Base-by-base conservation (phyloP, 1,140 invertebrate genomes). In the Gryon sp. region DNA sequence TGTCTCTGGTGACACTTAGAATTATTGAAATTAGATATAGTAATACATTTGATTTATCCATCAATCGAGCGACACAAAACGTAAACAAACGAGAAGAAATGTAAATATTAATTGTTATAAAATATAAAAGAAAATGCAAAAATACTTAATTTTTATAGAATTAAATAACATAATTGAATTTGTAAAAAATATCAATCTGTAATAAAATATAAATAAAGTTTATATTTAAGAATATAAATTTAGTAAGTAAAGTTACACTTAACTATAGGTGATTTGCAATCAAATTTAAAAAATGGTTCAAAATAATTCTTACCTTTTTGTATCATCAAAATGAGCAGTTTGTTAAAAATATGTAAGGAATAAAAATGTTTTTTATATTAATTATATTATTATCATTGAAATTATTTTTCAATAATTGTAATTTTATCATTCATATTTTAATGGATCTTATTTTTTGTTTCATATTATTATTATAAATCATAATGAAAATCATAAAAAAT, bases 1-100 rank as follows among this genome's bases (percentile, higher is more conserved):
- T n/a, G 46, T 22, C 36, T 78, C 69, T 74, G 52, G 34, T 32
- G 43, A 74, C 68, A 63, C 76, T 69, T 69, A 50, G 53, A 73
- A 78, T 63, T 18, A 28, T 45, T 40, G 9, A 36, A 50, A 72
- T 73, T 69, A 78, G 69, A 45, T 38, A 45, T 59, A 19, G 41
- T 14, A 41, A 43, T 19, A 16, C 43, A 28, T 12, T 7, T 36
- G 20, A 62, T 18, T 62, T 66, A 16, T 26, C 14, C 19, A 55
- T 43, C 65, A 69, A 70, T 70, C 53, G 76, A 78, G 76, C 76
- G 76, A 78, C 76, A 78, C 69, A 70, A 69, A 78, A 78, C 69
- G 76, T 78, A 78, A 74, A 74, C 76, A 65, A 60, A 78, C 63
- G 69, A 69, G 63, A 63, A 73, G 16, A 62, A n/a, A n/a, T n/a